Conservation (phyloP, 2,113 vertebrate species). For the Natator depressus region DNA sequence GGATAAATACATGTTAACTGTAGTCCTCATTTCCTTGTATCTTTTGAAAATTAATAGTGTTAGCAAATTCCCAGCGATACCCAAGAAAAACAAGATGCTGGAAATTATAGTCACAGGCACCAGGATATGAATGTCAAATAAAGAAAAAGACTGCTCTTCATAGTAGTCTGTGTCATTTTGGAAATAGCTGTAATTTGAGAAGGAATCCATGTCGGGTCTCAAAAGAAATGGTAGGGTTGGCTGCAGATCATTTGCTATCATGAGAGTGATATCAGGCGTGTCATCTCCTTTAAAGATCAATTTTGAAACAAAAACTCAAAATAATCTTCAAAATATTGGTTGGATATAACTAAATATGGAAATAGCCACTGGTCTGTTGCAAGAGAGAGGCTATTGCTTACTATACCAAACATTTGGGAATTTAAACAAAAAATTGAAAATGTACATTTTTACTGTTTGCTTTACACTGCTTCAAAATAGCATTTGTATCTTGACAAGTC, state of each 20-base stretch:
- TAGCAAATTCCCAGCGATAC: slow-evolving; percentile 43
- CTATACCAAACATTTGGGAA: not conserved
- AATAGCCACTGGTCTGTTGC: rapidly evolving
- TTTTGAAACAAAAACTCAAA: not conserved
- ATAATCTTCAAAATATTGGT: not conserved
- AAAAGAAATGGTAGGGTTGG: not conserved
- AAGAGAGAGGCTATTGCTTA: not conserved
- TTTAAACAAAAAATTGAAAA: not conserved
- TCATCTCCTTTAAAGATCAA: not conserved
- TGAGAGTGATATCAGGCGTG: not conserved
- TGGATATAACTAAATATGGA: not conserved
- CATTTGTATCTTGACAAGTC: not conserved
- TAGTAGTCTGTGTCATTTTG: not conserved
- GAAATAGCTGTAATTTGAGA: not conserved
- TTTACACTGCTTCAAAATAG: rapidly evolving
- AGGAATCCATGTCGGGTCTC: not conserved
- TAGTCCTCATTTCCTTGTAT: slow-evolving; percentile 34
- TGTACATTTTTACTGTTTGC: not conserved
- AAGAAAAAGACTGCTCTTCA: not conserved
- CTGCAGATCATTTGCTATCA: rapidly evolving
- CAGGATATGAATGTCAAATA: slow-evolving; percentile 28
- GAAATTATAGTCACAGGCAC: slow-evolving; percentile 26
- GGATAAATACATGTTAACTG: slow-evolving; percentile 51
- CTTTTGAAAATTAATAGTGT: slow-evolving; percentile 12
- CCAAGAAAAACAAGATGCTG: slow-evolving; percentile 36